Conservation (phyloP, 2,888 invertebrate genomes). For the Dione juno region DNA sequence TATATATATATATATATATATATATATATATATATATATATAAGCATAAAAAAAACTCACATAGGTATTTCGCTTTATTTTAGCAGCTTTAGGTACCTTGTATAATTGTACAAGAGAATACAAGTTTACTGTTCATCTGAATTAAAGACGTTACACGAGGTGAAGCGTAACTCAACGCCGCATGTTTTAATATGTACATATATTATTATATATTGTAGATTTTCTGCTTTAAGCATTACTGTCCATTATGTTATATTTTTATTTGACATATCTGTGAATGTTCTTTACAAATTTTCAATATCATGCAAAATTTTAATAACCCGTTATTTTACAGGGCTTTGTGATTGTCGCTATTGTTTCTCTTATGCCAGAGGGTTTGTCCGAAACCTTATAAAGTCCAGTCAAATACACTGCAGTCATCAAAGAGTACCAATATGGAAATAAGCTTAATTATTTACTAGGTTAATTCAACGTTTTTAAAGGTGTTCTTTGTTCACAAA, state of each 20-base stretch:
- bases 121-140: background rate
- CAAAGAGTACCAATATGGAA: background rate
- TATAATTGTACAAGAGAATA: no score
- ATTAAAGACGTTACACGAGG: background rate
- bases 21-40: no score
- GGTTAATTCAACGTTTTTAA: no score
- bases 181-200: background rate
- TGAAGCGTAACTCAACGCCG: background rate
- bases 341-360: constrained; percentile 3
- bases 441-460: no score
- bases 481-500: no score
- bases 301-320: constrained; percentile 1
- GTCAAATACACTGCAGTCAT: background rate
- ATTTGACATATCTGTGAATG: background rate
- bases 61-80: background rate
- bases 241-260: no score
- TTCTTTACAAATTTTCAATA: background rate
- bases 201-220: no score
- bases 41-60: no score
- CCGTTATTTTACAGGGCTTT: constrained; percentile 3
- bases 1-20: no score
- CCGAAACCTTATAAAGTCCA: background rate
- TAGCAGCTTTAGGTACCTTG: no score
- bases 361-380: background rate
- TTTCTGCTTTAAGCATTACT: no score